Evolutionary conservation across 2,888 invertebrate genomes (phyloP), one percentile per base, ranked within the genome.

Genomic region (Podotricha telesiphe): DNA sequence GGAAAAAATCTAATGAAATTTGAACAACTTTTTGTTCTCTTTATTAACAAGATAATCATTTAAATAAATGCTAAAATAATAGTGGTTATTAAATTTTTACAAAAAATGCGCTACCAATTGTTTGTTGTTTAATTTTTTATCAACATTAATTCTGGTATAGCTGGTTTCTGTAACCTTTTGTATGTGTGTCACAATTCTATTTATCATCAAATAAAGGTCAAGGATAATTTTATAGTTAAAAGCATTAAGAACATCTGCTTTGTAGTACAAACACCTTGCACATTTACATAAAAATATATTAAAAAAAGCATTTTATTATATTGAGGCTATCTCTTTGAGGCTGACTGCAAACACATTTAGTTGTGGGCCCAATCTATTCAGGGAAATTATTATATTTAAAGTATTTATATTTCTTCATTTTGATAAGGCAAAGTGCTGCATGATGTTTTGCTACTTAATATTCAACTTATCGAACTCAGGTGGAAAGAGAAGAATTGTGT

Each of bases 121-220:
- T 28, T 53, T 28, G 2, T 53, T 1, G 6, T 37, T 28, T n/a
- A n/a, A n/a, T 28, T 15, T 20, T 1, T 20, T 50, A 50, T 37
- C 13, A 13, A 19, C 11, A 20, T 20, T 11, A 53, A 28, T 28
- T 22, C 22, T 22, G 1, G 28, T n/a, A 28, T 13, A 53, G 28
- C n/a, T 53, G 51, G 51, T 28, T 53, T 53, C 28, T 28, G 8
- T 53, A 53, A 53, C 51, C 51, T 53, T 28, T 53, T 53, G 11
- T 53, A 53, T 28, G 8, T 28, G 28, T 53, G 51, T 53, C 28
- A 51, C 51, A 51, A 10, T 53, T 53, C 53, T 53, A 53, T 34
- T 53, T 2, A n/a, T 28, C n/a, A 53, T 53, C n/a, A 53, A 11
- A 53, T 53, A 53, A 53, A 53, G 28, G 34, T 28, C 53, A 53